These are phyloP conservation scores for Turdus rufiventris DNA, from an alignment of 2,113 vertebrate genomes.

Conservation along the genomic window DNA sequence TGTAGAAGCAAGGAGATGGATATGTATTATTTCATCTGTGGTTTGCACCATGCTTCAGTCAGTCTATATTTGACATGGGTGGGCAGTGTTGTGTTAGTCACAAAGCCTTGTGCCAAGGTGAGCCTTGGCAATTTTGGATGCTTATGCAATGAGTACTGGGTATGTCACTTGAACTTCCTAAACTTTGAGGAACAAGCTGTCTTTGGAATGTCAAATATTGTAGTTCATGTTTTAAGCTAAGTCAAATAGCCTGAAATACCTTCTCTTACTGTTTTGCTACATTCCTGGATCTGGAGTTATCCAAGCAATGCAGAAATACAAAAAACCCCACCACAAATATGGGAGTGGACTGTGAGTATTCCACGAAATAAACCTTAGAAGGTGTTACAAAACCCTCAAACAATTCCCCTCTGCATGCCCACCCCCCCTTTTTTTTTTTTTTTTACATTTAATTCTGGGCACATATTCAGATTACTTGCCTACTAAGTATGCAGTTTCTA, in stretches of 20 bases:
- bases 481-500: neutral
- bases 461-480: neutral
- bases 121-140: neutral
- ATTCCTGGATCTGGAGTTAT: neutral
- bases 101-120: neutral
- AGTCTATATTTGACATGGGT: neutral
- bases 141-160: neutral
- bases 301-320: neutral
- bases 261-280: neutral
- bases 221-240: neutral
- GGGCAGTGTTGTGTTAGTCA: neutral
- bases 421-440: neutral
- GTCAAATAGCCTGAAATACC: neutral
- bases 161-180: neutral
- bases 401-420: accelerated
- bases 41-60: neutral
- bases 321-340: neutral
- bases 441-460: neutral
- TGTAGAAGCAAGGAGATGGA: neutral
- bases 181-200: neutral
- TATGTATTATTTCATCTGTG: neutral
- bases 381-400: neutral
- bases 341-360: neutral
- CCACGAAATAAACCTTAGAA: neutral
- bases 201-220: neutral